phyloP scores from a whole-genome alignment of 1,140 invertebrate species.

The Sitobion miscanthi region DNA sequence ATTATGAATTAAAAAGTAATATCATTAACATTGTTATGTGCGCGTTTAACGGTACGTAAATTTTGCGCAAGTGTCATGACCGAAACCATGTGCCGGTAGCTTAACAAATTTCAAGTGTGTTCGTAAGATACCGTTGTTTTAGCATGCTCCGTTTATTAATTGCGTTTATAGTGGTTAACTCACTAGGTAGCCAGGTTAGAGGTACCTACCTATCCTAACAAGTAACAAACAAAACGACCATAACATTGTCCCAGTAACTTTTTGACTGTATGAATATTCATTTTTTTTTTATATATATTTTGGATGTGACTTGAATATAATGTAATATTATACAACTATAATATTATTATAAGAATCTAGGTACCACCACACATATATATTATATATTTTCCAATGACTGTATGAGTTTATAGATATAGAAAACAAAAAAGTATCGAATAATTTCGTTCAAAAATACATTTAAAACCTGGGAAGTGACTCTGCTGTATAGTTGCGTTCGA shows the following conservation, averaged over 20 bases:
- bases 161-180: slow-evolving; percentile 4
- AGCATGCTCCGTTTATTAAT: slow-evolving; percentile 37
- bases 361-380: background rate
- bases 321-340: background rate
- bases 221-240: background rate
- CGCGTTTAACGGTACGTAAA: background rate
- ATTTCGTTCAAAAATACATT: background rate
- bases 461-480: background rate
- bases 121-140: slow-evolving; percentile 4
- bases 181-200: too few species aligned
- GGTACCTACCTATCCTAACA: background rate
- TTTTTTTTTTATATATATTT: background rate
- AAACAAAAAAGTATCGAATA: background rate
- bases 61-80: slow-evolving; percentile 33
- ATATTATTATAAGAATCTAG: background rate
- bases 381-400: background rate
- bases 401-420: too few species aligned
- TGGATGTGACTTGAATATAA: background rate
- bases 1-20: slow-evolving; percentile 24
- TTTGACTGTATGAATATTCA: background rate
- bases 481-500: background rate
- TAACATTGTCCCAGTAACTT: background rate
- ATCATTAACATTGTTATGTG: background rate
- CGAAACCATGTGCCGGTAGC: slow-evolving; percentile 11
- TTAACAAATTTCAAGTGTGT: slow-evolving; percentile 21